Base-by-base conservation (phyloP, 2,113 vertebrate species). In the Rhinolophus sinicus region DNA sequence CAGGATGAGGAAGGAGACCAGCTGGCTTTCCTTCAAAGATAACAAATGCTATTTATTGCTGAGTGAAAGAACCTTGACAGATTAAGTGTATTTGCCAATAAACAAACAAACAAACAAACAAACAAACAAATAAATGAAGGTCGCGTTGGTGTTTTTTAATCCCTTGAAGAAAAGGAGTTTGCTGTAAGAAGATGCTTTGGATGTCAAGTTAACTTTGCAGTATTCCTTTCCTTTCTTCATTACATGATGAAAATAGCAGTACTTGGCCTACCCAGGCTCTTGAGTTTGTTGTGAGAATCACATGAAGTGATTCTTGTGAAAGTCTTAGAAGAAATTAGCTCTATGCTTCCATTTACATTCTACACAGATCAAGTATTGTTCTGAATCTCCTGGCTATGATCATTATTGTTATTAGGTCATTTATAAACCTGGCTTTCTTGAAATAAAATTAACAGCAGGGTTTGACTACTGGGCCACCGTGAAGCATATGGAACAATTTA, bases 41-140 rank as follows among this genome's bases (percentile, higher is more conserved):
- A 96, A 95, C 91, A 95, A 96, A 96, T 76, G 69, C 50, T 94
- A 93, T 95, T 97, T 97, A 93, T 69, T 95, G 77, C 35, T 78
- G 24, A 72, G 60, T 82, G 58, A 92, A 76, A 88, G 65, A 93
- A n/a, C 3, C 14, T 96, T 90, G 77, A 77, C 54, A 91, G 85
- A 91, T 88, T 89, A 95, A 94, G 38, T 33, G 12, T 80, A 94
- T 93, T 91, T 88, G 67, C 8, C 35, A 69, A 73, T 54, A 80
- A 65, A 50, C 12, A 50, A 50, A 50, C 12, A 50, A 50, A 47
- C 3, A 40, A 40, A 44, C 40, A 44, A 44, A 44, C 40, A 44
- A 44, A 44, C 40, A 44, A 44, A 44, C 7, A 44, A 54, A 50
- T 80, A 26, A 82, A 54, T 26, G 82, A 88, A 60, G 44, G 60